Conservation (phyloP, 2,888 invertebrate genomes). For the Clusia tigrina region DNA sequence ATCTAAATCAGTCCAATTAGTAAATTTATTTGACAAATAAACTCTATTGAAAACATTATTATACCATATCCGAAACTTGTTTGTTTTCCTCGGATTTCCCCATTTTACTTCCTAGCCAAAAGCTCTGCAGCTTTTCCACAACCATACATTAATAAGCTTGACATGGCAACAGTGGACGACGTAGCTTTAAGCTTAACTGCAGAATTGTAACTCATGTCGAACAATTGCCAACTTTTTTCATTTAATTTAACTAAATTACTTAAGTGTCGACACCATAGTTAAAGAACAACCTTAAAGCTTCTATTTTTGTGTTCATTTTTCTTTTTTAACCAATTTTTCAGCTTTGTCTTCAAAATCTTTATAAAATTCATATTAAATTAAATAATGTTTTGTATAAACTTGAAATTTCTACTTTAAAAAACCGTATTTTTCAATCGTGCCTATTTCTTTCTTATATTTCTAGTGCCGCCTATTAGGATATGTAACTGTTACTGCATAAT, state of each 20-base stretch:
- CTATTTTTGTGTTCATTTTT: conserved; percentile 7
- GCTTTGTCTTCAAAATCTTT: conserved; percentile 16
- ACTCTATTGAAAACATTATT: no score
- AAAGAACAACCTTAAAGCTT: conserved; percentile 35
- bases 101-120: no score
- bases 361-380: conserved; percentile 6
- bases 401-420: neutral
- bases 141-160: neutral
- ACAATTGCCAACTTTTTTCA: neutral
- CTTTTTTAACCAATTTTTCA: conserved; percentile 30
- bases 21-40: no score
- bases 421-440: neutral
- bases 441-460: conserved; percentile 58
- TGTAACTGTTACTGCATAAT: conserved; percentile 63
- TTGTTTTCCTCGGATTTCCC: no score
- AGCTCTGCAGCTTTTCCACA: no score
- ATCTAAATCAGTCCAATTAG: no score
- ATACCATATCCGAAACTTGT: no score
- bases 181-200: conserved; percentile 1
- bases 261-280: no score
- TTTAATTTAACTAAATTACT: no score
- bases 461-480: conserved; percentile 66
- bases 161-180: no score
- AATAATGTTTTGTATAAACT: conserved; percentile 27
- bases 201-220: neutral